phyloP scores from a whole-genome alignment of 2,888 invertebrate genomes.

The Brachynemurus nebulosus region DNA sequence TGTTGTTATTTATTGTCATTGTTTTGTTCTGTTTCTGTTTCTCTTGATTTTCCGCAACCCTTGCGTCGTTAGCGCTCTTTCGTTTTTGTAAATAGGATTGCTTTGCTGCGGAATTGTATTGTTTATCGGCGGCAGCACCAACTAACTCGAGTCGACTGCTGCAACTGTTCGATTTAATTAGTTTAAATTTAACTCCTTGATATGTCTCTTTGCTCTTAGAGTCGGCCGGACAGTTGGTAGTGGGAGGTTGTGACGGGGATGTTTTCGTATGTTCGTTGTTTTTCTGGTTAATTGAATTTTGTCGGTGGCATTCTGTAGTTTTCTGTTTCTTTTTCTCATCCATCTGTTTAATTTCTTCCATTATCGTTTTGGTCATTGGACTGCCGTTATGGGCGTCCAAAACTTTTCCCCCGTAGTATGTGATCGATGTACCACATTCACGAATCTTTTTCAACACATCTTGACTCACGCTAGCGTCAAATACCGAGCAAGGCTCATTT shows the following conservation, averaged over 20 bases:
- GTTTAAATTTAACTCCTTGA: slow-evolving; percentile 61
- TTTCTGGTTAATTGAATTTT: slow-evolving; percentile 16
- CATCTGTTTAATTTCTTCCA: slow-evolving; percentile 52
- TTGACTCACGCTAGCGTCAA: slow-evolving; percentile 44
- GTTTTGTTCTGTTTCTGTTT: neutral
- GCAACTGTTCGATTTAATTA: slow-evolving; percentile 77
- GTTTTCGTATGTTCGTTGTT: neutral
- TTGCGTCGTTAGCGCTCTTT: slow-evolving; percentile 2
- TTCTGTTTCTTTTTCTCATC: slow-evolving; percentile 30
- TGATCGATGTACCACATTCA: slow-evolving; percentile 78
- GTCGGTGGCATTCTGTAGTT: slow-evolving; percentile 24
- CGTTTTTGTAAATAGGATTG: slow-evolving; percentile 1
- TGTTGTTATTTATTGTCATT: neutral
- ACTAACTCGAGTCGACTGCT: slow-evolving; percentile 69
- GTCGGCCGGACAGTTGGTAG: slow-evolving; percentile 25
- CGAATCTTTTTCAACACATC: slow-evolving; percentile 77
- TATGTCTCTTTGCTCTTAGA: slow-evolving; percentile 27
- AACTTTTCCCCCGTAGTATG: slow-evolving; percentile 78
- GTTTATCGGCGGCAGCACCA: slow-evolving; percentile 36
- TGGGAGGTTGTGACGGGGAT: neutral
- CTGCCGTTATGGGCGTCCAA: slow-evolving; percentile 53
- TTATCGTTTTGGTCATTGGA: slow-evolving; percentile 57
- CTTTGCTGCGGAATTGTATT: neutral
- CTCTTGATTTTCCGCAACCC: neutral
- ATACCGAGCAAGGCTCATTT: slow-evolving; percentile 28